A percentile compares a stretch with the other conserved stretches of the same genome.
Evolutionary conservation across 1,140 invertebrate genomes (phyloP).

Genomic region (Trinorchestia longiramus): DNA sequence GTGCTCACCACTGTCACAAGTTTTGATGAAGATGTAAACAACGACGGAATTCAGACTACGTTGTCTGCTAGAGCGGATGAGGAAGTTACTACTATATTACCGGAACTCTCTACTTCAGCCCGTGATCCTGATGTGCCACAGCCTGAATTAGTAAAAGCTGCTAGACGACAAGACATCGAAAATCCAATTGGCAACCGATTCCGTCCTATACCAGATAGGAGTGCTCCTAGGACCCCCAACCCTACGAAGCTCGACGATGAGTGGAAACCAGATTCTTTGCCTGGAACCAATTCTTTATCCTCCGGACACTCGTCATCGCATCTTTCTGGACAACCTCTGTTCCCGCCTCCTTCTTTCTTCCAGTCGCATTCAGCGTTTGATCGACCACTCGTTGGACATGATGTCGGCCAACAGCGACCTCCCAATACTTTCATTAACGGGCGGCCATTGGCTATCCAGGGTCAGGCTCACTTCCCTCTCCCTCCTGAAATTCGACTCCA

Average conservation of each 20-base stretch:
- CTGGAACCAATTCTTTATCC: not conserved
- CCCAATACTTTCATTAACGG: constrained; percentile 24
- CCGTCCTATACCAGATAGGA: constrained; percentile 16
- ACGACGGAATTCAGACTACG: not conserved
- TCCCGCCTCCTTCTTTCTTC: constrained; percentile 33
- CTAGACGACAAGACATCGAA: constrained; percentile 35
- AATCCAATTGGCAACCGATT: constrained; percentile 12
- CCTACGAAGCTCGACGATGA: constrained; percentile 15
- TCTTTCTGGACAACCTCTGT: not conserved
- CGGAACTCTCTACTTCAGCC: not conserved
- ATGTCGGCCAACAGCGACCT: not conserved
- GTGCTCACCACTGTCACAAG: not conserved
- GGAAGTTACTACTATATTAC: not conserved
- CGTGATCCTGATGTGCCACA: not conserved
- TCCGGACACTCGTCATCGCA: not conserved
- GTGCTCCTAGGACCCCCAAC: not conserved
- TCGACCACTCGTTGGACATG: not conserved
- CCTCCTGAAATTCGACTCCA: constrained; percentile 17
- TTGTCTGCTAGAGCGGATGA: not conserved
- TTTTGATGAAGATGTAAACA: not conserved
- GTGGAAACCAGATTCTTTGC: not conserved
- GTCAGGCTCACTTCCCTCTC: not conserved
- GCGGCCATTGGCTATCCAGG: constrained; percentile 1
- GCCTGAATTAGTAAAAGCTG: not conserved
- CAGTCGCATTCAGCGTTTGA: constrained; percentile 16